A percentile compares a stretch with the other conserved stretches of the same genome.
These are phyloP conservation scores for Spongilla lacustris DNA, from an alignment of 37 sponge, comb jelly and placozoan species.

Conservation along the genomic window DNA sequence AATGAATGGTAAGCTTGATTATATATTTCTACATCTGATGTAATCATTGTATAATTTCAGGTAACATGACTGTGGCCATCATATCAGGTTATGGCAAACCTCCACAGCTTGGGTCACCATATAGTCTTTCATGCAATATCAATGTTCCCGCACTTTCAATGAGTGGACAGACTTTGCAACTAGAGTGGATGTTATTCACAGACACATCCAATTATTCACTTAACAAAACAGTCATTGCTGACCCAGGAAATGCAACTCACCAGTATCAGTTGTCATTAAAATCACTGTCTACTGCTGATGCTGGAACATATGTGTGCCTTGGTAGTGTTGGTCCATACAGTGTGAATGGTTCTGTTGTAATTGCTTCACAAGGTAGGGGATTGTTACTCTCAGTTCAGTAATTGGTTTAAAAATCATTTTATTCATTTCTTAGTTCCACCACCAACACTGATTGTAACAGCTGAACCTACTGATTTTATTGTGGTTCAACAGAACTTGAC, in stretches of 20 bases:
- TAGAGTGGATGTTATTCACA: neutral
- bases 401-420: too few species aligned
- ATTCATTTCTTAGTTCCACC: neutral
- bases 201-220: neutral
- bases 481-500: neutral
- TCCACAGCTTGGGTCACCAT: neutral
- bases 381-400: neutral
- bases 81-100: neutral
- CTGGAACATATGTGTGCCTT: neutral
- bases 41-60: neutral
- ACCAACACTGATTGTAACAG: neutral
- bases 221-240: neutral
- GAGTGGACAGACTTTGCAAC: neutral
- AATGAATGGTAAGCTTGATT: neutral
- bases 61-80: neutral
- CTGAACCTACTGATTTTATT: neutral
- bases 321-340: neutral
- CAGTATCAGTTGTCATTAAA: neutral
- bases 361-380: neutral
- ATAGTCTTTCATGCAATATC: neutral
- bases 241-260: neutral
- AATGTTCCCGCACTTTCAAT: neutral
- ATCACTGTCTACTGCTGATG: neutral
- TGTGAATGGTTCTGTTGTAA: neutral
- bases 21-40: neutral